These are phyloP conservation scores for Dromas ardeola DNA, from an alignment of 2,113 vertebrate genomes.

Conservation along the genomic window DNA sequence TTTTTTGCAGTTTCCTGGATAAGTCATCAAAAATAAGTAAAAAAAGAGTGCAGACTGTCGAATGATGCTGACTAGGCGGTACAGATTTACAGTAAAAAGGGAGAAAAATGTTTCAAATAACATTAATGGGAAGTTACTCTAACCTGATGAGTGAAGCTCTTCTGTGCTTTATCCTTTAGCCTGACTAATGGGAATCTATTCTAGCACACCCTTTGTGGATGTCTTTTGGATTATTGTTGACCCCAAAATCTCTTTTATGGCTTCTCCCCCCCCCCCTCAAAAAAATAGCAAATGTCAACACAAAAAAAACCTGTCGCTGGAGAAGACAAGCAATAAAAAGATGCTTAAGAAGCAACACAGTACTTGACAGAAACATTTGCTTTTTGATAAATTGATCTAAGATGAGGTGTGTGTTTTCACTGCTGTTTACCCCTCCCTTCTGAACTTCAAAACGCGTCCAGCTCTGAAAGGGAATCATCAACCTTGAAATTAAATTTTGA, in stretches of 20 bases:
- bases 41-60: neutral
- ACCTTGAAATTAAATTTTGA: neutral
- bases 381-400: neutral
- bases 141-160: neutral
- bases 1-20: constrained; percentile 38
- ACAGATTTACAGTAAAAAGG: constrained; percentile 14
- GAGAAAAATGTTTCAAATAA: neutral
- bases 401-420: neutral
- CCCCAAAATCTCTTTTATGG: neutral
- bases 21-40: constrained; percentile 8
- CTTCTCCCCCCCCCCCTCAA: fast-evolving
- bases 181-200: neutral
- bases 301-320: neutral
- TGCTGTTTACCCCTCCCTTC: neutral
- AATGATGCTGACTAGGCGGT: constrained; percentile 5
- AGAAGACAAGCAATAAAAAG: neutral
- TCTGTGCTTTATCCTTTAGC: neutral
- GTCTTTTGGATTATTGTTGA: neutral
- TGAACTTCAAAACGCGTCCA: neutral
- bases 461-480: neutral
- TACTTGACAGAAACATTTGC: neutral
- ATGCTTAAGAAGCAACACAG: neutral
- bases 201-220: neutral
- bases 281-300: neutral
- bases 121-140: neutral